Evolutionary conservation across 2,797 vertebrate genomes (phyloP), one percentile per base, ranked within the genome.

Genomic region (Tinamus major): DNA sequence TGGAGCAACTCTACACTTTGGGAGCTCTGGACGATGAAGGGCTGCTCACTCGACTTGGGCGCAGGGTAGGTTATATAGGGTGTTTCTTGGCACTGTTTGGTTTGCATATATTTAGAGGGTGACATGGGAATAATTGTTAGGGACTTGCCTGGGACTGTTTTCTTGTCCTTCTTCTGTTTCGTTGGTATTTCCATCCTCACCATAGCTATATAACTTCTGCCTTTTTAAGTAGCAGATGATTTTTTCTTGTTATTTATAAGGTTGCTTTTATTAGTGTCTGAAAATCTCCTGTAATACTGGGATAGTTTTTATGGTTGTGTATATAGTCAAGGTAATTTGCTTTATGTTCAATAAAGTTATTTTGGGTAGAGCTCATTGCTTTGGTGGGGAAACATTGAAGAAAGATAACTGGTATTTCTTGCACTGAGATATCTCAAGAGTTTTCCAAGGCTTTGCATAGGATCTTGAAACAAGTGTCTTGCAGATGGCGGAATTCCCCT

Each of bases 1-100:
- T 99, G 99, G 99, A 99, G 96, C 99, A 99, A 96, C 98, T 99
- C 11, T 99, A 99, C 96, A 99, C 99, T 0, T 97, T 99, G 93
- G 99, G 99, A 71, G 99, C 99, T 48, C 97, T 99, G 97, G 99
- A 99, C 9, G 99, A 99, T 4, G 99, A 99, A 93, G 99, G 99
- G 2, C 96, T 99, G 68, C 99, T 99, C 63, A 99, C 99, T 10
- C 98, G 99, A 4, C 97, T 99, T 10, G 99, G 99, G 0, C 98
- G 99, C 87, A 98, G 99, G 98, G 99, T 99, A 97, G 93, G 98
- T 31, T 8, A 6, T 83, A 42, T 1, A 27, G 39, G 82, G 26
- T 5, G 1, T 17, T 61, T 19, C 41, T 33, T 31, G 10, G 33
- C 24, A 5, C n/a, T 77, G 42, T 6, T 23, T 48, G 75, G 8